These are phyloP conservation scores for Atta colombica DNA, from an alignment of 1,140 invertebrate genomes.

Conservation along the genomic window DNA sequence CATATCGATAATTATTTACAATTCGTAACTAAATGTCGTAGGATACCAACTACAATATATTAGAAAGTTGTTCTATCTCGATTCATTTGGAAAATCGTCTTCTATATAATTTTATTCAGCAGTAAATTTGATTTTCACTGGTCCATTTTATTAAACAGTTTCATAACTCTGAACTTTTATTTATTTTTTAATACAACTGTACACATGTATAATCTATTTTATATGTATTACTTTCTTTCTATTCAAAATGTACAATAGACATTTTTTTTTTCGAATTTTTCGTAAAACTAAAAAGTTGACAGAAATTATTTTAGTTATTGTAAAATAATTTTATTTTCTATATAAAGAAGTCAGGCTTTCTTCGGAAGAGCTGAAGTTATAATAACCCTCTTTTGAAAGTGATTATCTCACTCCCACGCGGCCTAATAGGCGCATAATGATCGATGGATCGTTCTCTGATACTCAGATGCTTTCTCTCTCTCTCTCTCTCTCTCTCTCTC, in stretches of 20 bases:
- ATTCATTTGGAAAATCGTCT: constrained; percentile 18
- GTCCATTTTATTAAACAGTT: not conserved
- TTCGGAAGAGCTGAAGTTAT: not conserved
- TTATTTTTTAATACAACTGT: not conserved
- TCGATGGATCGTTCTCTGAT: constrained; percentile 38
- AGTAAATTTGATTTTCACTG: constrained; percentile 5
- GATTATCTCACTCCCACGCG: constrained; percentile 59
- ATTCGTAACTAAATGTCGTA: not conserved
- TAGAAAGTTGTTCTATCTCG: constrained; percentile 21
- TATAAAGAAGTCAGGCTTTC: not conserved
- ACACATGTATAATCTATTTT: not conserved
- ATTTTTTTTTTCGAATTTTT: not conserved
- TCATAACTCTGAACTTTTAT: not conserved
- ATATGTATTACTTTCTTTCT: not conserved
- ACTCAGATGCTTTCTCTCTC: not conserved
- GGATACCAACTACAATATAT: not conserved
- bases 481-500: not conserved
- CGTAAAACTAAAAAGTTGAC: not conserved
- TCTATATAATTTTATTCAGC: not conserved
- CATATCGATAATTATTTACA: constrained; percentile 47
- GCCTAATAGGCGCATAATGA: constrained; percentile 56
- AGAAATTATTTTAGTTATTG: not conserved
- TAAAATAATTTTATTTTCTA: constrained; percentile 5
- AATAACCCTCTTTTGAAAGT: constrained; percentile 38
- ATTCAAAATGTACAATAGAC: not conserved